Conservation (phyloP, 2,113 vertebrate genomes). For the Hemiprocne comata region DNA sequence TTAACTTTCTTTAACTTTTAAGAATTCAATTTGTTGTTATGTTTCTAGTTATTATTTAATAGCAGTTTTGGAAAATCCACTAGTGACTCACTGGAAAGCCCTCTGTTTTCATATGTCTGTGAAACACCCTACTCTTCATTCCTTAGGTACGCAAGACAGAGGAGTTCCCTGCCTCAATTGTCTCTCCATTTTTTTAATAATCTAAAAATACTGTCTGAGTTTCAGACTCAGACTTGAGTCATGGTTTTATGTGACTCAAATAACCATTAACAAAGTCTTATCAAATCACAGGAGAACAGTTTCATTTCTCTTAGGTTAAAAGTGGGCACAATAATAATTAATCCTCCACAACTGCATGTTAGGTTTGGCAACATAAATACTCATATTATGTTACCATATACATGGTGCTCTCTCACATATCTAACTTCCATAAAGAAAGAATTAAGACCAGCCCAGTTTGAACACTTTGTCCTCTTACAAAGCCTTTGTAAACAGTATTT, state of each 20-base stretch:
- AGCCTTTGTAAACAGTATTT: background rate
- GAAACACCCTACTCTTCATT: conserved; percentile 9
- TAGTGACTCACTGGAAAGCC: conserved; percentile 66
- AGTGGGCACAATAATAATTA: background rate
- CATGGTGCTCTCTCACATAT: background rate
- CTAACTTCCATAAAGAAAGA: background rate
- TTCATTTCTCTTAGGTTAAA: background rate
- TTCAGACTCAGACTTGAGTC: conserved; percentile 62
- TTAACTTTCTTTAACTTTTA: background rate
- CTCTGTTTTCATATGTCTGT: conserved; percentile 22
- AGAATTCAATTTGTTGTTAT: background rate
- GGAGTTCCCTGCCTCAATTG: background rate
- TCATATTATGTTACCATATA: background rate
- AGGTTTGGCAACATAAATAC: background rate
- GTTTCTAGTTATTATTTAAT: background rate
- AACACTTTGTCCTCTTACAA: background rate
- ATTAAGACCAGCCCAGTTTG: background rate
- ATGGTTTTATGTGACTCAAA: conserved; percentile 22
- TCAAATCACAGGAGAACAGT: background rate
- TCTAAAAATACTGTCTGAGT: conserved; percentile 36
- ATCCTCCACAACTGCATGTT: background rate
- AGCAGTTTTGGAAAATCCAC: conserved; percentile 58
- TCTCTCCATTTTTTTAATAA: conserved; percentile 12
- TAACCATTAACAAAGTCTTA: conserved; percentile 12
- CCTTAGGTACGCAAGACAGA: background rate